Percentiles rank a stretch among this genome's conserved stretches.
Conservation (phyloP, 2,113 vertebrate genomes). For the Genyomyrus donnyi region DNA sequence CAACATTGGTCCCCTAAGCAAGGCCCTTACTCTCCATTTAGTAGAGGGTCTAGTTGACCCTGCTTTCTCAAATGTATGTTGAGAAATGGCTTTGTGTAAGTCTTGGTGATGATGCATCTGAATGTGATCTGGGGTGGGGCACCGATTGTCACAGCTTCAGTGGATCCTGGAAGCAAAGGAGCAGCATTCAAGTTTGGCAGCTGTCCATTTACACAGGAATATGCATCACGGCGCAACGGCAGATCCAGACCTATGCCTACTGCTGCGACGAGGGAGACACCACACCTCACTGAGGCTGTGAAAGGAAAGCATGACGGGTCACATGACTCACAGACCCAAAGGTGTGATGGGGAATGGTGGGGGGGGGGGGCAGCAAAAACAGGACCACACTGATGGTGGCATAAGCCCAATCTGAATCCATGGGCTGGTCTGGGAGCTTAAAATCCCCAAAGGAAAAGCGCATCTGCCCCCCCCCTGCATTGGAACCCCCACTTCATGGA, state of each 20-base stretch:
- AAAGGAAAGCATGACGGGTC: background rate
- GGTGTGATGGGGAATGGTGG: background rate
- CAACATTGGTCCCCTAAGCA: background rate
- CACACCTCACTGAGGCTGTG: background rate
- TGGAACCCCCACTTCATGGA: background rate
- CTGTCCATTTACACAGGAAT: slow-evolving; percentile 33
- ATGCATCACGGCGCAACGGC: background rate
- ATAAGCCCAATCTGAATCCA: background rate
- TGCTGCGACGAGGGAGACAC: background rate
- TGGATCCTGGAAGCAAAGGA: background rate
- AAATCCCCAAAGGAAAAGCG: background rate
- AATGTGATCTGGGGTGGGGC: background rate
- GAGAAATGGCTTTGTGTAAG: background rate
- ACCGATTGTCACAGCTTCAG: background rate
- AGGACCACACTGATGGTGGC: background rate
- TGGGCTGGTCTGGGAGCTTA: background rate
- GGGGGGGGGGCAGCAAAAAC: background rate
- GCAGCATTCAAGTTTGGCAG: background rate
- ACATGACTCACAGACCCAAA: background rate
- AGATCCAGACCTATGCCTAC: slow-evolving; percentile 13
- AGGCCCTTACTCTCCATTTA: background rate
- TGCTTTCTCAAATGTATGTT: background rate
- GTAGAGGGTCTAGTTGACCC: background rate
- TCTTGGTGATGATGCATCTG: background rate
- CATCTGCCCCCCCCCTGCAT: too few relatives aligned